These are phyloP conservation scores for Prosapia bicincta DNA, from an alignment of 2,888 invertebrate genomes.

Conservation along the genomic window DNA sequence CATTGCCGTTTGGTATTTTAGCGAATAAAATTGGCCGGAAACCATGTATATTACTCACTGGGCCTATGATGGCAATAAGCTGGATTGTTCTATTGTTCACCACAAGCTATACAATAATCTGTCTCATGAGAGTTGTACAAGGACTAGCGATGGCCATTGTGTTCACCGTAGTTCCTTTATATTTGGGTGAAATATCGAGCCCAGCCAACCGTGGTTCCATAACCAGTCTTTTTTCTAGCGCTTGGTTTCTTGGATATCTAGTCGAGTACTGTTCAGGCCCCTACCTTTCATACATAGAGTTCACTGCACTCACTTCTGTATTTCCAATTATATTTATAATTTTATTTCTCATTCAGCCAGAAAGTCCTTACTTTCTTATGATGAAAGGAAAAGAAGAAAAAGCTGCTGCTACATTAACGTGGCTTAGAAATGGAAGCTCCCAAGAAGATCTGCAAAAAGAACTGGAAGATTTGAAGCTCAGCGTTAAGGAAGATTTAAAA, in stretches of 20 bases:
- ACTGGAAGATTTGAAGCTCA: slow-evolving; percentile 5
- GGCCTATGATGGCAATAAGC: slow-evolving; percentile 31
- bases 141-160: slow-evolving; percentile 37
- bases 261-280: slow-evolving; percentile 18
- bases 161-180: slow-evolving; percentile 38
- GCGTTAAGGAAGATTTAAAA: slow-evolving; percentile 28
- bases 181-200: slow-evolving; percentile 39
- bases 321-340: slow-evolving; percentile 7
- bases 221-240: background rate
- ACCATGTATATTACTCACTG: slow-evolving; percentile 30
- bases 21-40: slow-evolving; percentile 35
- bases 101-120: slow-evolving; percentile 28
- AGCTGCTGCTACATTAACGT: background rate
- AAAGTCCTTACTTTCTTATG: slow-evolving; percentile 7
- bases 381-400: background rate
- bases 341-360: background rate
- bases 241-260: slow-evolving; percentile 12
- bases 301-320: background rate
- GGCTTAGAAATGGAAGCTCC: background rate
- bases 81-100: slow-evolving; percentile 35
- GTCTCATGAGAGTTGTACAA: slow-evolving; percentile 35
- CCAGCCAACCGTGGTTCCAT: slow-evolving; percentile 34
- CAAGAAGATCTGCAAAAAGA: slow-evolving; percentile 5
- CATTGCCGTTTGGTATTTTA: slow-evolving; percentile 35
- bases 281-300: background rate